Evolutionary conservation across 2,797 vertebrate genomes (phyloP), one percentile per base, ranked within the genome.

Genomic region (Tolypeutes matacus): DNA sequence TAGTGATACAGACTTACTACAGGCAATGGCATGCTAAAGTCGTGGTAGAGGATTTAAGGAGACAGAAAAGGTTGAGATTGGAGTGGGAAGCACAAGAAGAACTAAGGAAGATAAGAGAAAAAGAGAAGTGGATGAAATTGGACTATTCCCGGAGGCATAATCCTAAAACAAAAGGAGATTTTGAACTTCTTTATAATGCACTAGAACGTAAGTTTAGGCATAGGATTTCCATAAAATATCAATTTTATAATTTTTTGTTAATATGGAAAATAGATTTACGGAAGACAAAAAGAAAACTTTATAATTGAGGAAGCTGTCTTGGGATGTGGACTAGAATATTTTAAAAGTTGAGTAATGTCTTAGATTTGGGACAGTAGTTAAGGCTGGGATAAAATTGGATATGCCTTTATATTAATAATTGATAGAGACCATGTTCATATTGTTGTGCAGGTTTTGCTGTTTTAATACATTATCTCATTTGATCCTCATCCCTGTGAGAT

Each of bases 101-200:
- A 72, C 86, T 78, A 87, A 97, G 20, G 96, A 98, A 98, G 93
- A 97, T 42, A 96, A 94, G 96, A 93, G 99, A 99, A 95, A 99
- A 98, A 96, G 98, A 99, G 96, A 98, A 98, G 93, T 98, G 98
- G 96, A 72, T 99, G 77, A 97, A 93, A 85, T 97, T 96, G 46
- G 99, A 99, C 15, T 98, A 98, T 25, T 84, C 98, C 0, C 98
- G 98, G 96, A 98, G 98, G 98, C 97, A 98, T 98, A 98, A 99
- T 96, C 99, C 99, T 0, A 98, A 98, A 98, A 99, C 96, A 80
- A 98, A 97, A 86, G 98, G 99, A 95, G 99, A 99, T 97, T 99
- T 99, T 97, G 98, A 99, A 72, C 98, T 99, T 90, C 98, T 99
- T 67, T 99, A 98, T 98, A 98, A 98, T 89, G 99, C 99, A n/a